Percentiles rank a stretch among this genome's conserved stretches.
Conservation (phyloP, 2,888 invertebrate genomes). For the Phasia obesa region DNA sequence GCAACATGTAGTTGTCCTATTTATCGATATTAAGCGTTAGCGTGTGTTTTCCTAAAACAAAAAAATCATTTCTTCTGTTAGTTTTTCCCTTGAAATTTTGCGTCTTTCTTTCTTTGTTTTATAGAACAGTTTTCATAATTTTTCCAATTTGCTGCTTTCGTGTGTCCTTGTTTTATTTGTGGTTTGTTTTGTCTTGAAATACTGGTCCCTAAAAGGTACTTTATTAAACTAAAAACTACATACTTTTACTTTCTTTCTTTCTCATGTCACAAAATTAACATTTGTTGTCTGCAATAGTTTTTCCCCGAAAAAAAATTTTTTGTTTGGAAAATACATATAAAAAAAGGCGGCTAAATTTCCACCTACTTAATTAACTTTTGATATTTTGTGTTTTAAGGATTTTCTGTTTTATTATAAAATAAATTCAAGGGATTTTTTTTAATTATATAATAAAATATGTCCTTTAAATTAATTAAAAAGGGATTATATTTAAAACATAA, state of each 20-base stretch:
- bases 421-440: neutral
- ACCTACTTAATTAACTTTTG: conserved; percentile 53
- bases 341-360: conserved; percentile 22
- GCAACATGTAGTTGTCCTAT: conserved; percentile 67
- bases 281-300: conserved; percentile 4
- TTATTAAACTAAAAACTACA: neutral
- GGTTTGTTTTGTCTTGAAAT: conserved; percentile 38
- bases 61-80: neutral
- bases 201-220: too few relatives aligned
- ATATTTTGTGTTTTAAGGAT: neutral
- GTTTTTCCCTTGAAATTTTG: conserved; percentile 39
- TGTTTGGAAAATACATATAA: neutral
- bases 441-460: neutral
- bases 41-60: neutral
- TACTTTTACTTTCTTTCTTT: neutral
- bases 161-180: conserved; percentile 14
- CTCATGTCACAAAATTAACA: conserved; percentile 31
- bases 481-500: neutral
- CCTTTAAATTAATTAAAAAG: too few relatives aligned
- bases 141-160: conserved; percentile 13
- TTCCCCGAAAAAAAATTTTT: too few relatives aligned
- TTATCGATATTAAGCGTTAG: too few relatives aligned
- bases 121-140: neutral
- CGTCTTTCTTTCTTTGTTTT: conserved; percentile 37
- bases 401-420: neutral